Conservation (phyloP, 2,113 vertebrate genomes). For the Cyprinodon brontotheroides region DNA sequence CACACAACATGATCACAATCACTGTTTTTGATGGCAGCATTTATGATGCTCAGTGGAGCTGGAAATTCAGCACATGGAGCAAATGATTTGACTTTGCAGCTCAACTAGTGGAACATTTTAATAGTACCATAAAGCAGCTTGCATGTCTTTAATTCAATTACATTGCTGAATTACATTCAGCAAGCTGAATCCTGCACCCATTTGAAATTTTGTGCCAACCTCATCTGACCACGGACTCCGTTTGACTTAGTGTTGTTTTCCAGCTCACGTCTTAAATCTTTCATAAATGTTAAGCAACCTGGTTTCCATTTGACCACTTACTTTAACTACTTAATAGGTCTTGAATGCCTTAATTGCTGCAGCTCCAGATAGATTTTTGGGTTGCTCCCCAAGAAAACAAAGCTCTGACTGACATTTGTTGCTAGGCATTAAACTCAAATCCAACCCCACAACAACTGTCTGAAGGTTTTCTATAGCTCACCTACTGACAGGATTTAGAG, state of each 20-base stretch:
- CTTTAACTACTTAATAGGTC: conserved; percentile 71
- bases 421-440: conserved; percentile 37
- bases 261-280: conserved; percentile 24
- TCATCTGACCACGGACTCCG: conserved; percentile 9
- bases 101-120: conserved; percentile 31
- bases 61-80: background rate
- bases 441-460: conserved; percentile 22
- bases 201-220: conserved; percentile 31
- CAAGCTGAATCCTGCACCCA: conserved; percentile 6
- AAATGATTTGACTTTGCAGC: conserved; percentile 9
- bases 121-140: conserved; percentile 10
- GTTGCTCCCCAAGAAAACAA: conserved; percentile 57
- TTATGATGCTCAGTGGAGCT: background rate
- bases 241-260: conserved; percentile 16
- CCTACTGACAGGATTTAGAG: conserved; percentile 20
- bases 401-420: conserved; percentile 41
- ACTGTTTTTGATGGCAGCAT: conserved; percentile 12
- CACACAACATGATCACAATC: conserved; percentile 30
- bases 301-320: conserved; percentile 67
- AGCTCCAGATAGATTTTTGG: conserved; percentile 41
- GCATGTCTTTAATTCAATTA: conserved; percentile 17
- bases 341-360: conserved; percentile 53
- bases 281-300: conserved; percentile 42
- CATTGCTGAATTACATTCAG: conserved; percentile 2
- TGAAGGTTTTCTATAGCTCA: conserved; percentile 22